Evolutionary conservation across 2,113 vertebrate genomes (phyloP).

Genomic region (Thryonomys swinderianus): DNA sequence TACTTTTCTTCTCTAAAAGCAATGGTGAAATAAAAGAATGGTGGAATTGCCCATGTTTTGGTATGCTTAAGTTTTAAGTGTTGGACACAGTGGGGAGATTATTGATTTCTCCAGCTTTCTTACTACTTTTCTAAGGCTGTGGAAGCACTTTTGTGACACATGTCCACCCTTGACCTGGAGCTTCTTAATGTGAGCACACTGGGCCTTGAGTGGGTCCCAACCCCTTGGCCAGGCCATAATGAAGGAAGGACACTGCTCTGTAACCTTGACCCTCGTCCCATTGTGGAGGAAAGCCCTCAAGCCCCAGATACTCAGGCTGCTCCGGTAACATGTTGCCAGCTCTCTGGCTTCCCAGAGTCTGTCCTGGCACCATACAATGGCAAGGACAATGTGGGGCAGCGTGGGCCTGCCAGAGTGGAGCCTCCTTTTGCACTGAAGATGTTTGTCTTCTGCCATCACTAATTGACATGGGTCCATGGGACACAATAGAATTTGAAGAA

Average conservation of each 20-base stretch:
- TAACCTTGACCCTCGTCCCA: neutral
- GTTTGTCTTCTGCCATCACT: neutral
- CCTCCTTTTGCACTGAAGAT: neutral
- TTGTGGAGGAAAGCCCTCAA: neutral
- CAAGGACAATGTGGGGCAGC: accelerated
- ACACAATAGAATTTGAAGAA: neutral
- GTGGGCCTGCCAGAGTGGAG: neutral
- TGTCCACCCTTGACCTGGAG: neutral
- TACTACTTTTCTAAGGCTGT: neutral
- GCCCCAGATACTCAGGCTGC: neutral
- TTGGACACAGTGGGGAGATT: neutral
- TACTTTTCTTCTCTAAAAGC: neutral
- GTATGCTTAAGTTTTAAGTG: neutral
- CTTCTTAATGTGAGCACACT: neutral
- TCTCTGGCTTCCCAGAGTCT: neutral
- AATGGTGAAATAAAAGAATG: too few relatives aligned
- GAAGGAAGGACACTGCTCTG: neutral
- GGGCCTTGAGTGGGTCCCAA: neutral
- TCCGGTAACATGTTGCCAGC: neutral
- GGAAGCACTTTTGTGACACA: accelerated
- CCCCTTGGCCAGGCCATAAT: too few relatives aligned
- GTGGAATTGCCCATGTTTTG: neutral
- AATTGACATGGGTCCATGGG: neutral
- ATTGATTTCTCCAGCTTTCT: neutral
- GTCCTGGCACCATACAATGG: accelerated